Conservation (phyloP, 53 echinoderm and acorn worm genomes). For the Patiria pectinifera region DNA sequence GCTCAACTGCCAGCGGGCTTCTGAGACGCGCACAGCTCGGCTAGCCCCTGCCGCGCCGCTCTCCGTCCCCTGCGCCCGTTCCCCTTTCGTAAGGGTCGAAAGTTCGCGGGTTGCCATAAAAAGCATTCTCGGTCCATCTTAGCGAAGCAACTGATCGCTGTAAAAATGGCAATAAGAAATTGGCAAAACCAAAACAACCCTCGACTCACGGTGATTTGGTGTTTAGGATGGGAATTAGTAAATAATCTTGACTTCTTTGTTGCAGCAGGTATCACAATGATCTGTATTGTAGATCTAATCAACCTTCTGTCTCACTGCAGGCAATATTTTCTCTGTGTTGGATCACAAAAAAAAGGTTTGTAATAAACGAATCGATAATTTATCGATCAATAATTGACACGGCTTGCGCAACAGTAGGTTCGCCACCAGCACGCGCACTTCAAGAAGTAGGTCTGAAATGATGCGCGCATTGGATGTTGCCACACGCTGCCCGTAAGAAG, state of each 20-base stretch:
- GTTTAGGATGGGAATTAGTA: neutral
- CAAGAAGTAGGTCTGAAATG: conserved; percentile 29
- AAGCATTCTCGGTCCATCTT: neutral
- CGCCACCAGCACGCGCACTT: neutral
- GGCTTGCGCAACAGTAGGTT: too few relatives aligned
- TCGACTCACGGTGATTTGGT: neutral
- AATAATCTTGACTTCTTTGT: neutral
- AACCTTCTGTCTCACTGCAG: too few relatives aligned
- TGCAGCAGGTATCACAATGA: neutral
- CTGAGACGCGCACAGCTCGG: neutral
- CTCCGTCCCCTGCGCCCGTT: too few relatives aligned
- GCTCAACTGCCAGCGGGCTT: conserved; percentile 16
- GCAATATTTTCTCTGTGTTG: neutral
- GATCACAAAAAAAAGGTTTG: neutral
- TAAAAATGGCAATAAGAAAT: neutral
- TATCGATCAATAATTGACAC: neutral
- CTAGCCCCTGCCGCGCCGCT: too few relatives aligned
- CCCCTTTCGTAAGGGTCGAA: conserved; percentile 7
- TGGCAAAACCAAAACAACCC: neutral
- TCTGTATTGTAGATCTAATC: too few relatives aligned
- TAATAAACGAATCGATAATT: neutral
- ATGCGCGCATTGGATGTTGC: conserved; percentile 5
- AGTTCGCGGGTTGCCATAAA: conserved; percentile 14
- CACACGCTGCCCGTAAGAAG: neutral
- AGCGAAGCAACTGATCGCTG: neutral